Evolutionary conservation across 37 sponge, comb jelly and placozoan species (phyloP), one percentile per base, ranked within the genome.

Genomic region (Petrosia ficiformis): DNA sequence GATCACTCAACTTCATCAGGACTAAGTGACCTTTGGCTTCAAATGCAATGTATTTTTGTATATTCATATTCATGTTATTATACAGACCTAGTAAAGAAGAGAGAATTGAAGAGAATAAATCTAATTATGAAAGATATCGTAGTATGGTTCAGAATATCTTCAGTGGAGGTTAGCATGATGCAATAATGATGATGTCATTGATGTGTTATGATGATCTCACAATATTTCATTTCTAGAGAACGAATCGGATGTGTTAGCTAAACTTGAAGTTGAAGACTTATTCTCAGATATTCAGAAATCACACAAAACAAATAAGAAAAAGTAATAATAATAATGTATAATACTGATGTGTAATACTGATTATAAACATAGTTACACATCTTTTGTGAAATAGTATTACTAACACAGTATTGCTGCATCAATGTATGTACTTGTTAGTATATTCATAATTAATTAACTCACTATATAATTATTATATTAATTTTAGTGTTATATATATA

Each of bases 61-160:
- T 61, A 26, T 26, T 61, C n/a, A 61, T 61, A 26, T 6, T 61
- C 28, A 4, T 70, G 43, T 37, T 65, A 29, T 16, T 6, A 10
- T 33, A 30, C 25, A 87, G 88, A 31, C 38, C 67, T 31, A 76
- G 68, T 34, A n/a, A 31, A 54, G 80, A 74, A 36, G 84, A 92
- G 59, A 32, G 71, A 21, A 36, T 39, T 1, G 82, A 85, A 36
- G 94, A 97, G 65, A 39, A 37, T 26, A 37, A 76, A 58, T 84
- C 84, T 63, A 87, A 91, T 54, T 97, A 97, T 70, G 98, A 97
- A 81, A 28, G 94, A 57, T 97, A 91, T 76, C 74, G 92, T 14
- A 65, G 68, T 0, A 67, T 97, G 19, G 85, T 92, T 0, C 59
- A 73, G 34, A 97, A 91, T 70, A 48, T 44, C 21, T 94, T 89